Evolutionary conservation across 2,888 invertebrate species (phyloP), one percentile per base, ranked within the genome.

Genomic region (Drosophila ezoana): DNA sequence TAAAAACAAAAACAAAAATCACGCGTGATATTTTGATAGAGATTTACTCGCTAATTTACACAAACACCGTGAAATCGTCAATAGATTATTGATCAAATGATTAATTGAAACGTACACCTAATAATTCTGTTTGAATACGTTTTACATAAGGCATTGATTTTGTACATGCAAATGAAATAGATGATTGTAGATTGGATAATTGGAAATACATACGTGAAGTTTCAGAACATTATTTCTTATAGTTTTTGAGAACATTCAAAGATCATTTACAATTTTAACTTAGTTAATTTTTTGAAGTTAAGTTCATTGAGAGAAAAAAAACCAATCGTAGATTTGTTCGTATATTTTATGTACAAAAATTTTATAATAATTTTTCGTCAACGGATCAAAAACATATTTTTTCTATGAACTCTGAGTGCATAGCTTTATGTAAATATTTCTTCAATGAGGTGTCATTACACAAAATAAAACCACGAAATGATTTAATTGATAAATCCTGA

Each of bases 1-100:
- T 78, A 78, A 84, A 37, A 20, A 56, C 48, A 48, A 23, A 5
- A 23, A 18, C 18, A 18, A 1, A 74, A 68, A 56, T 72, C 61
- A 80, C 76, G 64, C 52, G 83, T 79, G 76, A 68, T 83, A 86
- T 66, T 69, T 76, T 47, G 59, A 60, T 60, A 65, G 64, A 68
- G 64, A 72, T 67, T 76, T 76, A 83, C 70, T 73, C 64, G 70
- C 49, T 63, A 48, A 53, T 62, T 63, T 63, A 75, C 68, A 65
- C 35, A 52, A 71, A 84, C 79, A 63, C 79, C 79, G 61, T 72
- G 67, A 81, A 81, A 67, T 62, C 82, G 85, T 82, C 84, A 83
- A 81, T 69, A 73, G 62, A 74, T 66, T 68, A 64, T 67, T 67
- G 69, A 81, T 59, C 71, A 72, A 82, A 82, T 66, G 56, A 74